These are phyloP conservation scores for Agapetus fuscipes DNA, from an alignment of 2,888 invertebrate genomes.

Conservation along the genomic window DNA sequence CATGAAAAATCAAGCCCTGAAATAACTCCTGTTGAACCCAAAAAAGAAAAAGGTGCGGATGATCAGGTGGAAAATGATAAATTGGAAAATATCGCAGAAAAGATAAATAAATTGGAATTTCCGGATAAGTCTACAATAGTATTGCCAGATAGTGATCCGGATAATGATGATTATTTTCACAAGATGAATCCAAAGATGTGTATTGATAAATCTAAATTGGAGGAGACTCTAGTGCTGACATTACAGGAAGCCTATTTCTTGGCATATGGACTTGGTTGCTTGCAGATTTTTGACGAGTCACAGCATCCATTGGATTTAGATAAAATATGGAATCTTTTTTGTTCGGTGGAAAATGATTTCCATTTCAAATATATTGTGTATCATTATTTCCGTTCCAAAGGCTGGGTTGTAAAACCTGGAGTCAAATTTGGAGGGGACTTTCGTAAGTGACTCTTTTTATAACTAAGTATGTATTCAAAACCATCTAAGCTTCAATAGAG, in stretches of 20 bases:
- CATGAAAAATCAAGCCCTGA: too few relatives aligned
- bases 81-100: too few relatives aligned
- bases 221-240: constrained; percentile 57
- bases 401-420: constrained; percentile 84
- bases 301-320: constrained; percentile 41
- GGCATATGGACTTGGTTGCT: constrained; percentile 53
- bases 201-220: constrained; percentile 46
- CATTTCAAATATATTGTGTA: constrained; percentile 66
- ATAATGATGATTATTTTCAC: constrained; percentile 51
- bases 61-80: too few relatives aligned
- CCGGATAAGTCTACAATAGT: constrained; percentile 41
- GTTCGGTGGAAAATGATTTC: constrained; percentile 50
- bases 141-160: constrained; percentile 56
- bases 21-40: too few relatives aligned
- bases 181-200: constrained; percentile 50
- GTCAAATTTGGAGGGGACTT: constrained; percentile 84
- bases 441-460: constrained; percentile 46
- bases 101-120: constrained; percentile 22
- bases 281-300: constrained; percentile 48
- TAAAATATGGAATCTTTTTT: constrained; percentile 50
- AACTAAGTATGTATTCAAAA: constrained; percentile 7
- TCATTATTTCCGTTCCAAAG: constrained; percentile 77
- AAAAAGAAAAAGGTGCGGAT: too few relatives aligned
- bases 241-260: constrained; percentile 74
- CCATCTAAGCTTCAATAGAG: too few relatives aligned